phyloP scores from a whole-genome alignment of 2,888 invertebrate species.

The Noctua comes region DNA sequence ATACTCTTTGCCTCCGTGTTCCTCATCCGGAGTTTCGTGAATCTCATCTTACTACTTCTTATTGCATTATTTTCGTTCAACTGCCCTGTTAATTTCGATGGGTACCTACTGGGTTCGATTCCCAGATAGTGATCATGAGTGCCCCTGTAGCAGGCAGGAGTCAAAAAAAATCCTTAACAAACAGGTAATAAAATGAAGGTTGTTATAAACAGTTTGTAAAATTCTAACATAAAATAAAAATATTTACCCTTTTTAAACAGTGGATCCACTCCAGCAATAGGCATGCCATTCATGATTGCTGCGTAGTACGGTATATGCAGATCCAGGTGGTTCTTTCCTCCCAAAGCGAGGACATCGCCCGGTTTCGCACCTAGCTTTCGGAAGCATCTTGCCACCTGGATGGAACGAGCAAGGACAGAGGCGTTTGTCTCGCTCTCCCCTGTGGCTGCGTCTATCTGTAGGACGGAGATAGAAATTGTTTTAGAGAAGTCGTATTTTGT shows the following conservation, averaged over 20 bases:
- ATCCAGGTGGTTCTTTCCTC: conserved; percentile 82
- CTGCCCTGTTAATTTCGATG: too few relatives aligned
- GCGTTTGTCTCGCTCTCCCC: conserved; percentile 78
- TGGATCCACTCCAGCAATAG: conserved; percentile 80
- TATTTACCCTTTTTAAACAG: conserved; percentile 80
- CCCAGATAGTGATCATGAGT: too few relatives aligned
- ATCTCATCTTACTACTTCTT: too few relatives aligned
- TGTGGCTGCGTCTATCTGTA: conserved; percentile 84
- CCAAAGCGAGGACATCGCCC: conserved; percentile 80
- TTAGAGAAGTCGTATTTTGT: neutral
- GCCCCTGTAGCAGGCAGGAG: too few relatives aligned
- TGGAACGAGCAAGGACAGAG: conserved; percentile 76
- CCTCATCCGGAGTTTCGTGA: too few relatives aligned
- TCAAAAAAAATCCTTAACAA: too few relatives aligned
- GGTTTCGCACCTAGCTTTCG: conserved; percentile 74
- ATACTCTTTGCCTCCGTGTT: too few relatives aligned
- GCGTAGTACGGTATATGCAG: conserved; percentile 82
- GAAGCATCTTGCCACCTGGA: conserved; percentile 76
- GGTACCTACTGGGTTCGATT: too few relatives aligned
- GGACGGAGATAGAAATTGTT: neutral
- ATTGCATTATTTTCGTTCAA: too few relatives aligned
- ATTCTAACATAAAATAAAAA: too few relatives aligned
- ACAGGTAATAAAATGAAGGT: too few relatives aligned
- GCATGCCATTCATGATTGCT: conserved; percentile 79
- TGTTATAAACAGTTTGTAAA: too few relatives aligned